A percentile compares a stretch with the other conserved stretches of the same genome.
phyloP scores from a whole-genome alignment of 92 coral and sea anemone genomes.

The Porites cylindrica region DNA sequence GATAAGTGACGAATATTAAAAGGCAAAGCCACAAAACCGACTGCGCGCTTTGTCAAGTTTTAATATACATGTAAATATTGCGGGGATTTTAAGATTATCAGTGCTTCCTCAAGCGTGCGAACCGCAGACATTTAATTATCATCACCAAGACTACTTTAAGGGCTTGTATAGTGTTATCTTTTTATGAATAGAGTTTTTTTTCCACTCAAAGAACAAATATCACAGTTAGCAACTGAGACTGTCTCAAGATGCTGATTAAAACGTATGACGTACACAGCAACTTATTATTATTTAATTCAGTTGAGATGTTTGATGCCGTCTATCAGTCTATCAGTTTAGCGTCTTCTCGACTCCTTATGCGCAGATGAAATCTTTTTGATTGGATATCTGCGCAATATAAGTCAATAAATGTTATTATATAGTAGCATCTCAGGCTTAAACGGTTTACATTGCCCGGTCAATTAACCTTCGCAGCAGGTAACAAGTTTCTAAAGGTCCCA shows the following conservation, averaged over 20 bases:
- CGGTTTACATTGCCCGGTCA: too few relatives aligned
- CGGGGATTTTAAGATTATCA: not conserved
- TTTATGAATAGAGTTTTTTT: not conserved
- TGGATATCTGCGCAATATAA: too few relatives aligned
- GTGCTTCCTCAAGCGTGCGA: not conserved
- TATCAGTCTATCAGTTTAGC: not conserved
- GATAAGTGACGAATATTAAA: too few relatives aligned
- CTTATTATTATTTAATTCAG: not conserved
- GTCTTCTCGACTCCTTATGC: too few relatives aligned
- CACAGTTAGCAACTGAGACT: not conserved
- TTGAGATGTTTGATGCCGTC: not conserved
- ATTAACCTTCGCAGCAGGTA: too few relatives aligned
- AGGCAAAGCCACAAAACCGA: not conserved
- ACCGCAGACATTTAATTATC: not conserved
- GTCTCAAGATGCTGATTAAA: not conserved
- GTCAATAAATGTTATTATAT: too few relatives aligned
- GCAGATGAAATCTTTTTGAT: too few relatives aligned
- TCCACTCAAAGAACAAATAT: not conserved
- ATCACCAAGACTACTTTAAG: constrained; percentile 7
- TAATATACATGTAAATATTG: not conserved
- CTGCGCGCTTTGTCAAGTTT: not conserved
- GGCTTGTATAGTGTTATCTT: not conserved
- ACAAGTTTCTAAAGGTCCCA: too few relatives aligned
- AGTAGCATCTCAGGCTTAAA: too few relatives aligned
- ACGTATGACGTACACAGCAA: not conserved